Evolutionary conservation across 2,113 vertebrate genomes (phyloP).

Genomic region (Eulacestoma nigropectus): DNA sequence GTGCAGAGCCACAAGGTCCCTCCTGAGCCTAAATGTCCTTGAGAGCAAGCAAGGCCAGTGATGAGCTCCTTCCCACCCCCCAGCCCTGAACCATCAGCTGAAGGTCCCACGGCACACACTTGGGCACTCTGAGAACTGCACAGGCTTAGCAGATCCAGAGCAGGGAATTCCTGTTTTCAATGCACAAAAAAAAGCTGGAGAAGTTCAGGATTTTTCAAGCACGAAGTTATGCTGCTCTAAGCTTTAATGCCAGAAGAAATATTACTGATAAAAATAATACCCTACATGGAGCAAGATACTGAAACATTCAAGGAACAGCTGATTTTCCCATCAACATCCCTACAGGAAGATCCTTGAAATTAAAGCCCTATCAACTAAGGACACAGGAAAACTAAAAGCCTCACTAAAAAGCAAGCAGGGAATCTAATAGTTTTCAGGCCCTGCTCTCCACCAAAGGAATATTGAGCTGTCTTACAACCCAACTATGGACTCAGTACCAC

Average conservation of each 20-base stretch:
- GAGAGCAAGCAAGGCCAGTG: neutral
- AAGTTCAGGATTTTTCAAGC: neutral
- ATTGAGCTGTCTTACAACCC: neutral
- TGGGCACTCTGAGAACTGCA: neutral
- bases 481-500: neutral
- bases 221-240: neutral
- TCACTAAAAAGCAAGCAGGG: neutral
- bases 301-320: neutral
- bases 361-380: neutral
- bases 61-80: neutral
- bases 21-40: neutral
- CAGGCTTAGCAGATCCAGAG: neutral
- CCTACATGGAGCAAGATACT: fast-evolving
- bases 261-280: neutral
- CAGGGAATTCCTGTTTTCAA: neutral
- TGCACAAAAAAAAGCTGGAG: neutral
- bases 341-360: neutral
- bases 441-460: neutral
- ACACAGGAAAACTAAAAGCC: neutral
- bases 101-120: fast-evolving
- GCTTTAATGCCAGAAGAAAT: neutral
- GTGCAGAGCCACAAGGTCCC: neutral
- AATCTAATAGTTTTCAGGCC: neutral
- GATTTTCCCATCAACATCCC: neutral
- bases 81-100: neutral